Evolutionary conservation across 2,888 invertebrate genomes (phyloP).

Genomic region (Trypoxylon attenuatum): DNA sequence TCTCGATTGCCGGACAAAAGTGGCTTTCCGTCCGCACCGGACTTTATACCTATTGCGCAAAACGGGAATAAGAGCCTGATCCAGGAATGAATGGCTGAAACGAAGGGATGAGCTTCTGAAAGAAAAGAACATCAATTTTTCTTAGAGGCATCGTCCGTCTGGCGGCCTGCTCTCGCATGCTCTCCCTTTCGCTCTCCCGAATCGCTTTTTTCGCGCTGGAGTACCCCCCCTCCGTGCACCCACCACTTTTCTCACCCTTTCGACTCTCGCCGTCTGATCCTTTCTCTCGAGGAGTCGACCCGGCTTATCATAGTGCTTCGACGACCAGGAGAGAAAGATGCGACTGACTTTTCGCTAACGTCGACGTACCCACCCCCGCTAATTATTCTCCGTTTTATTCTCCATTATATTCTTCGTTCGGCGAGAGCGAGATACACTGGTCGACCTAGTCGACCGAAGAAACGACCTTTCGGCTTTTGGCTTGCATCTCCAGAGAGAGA

Average conservation of each 20-base stretch:
- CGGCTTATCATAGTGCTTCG: neutral
- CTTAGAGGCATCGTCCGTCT: slow-evolving; percentile 46
- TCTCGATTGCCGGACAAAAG: slow-evolving; percentile 19
- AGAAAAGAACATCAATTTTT: slow-evolving; percentile 72
- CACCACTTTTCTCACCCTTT: neutral
- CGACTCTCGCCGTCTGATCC: neutral
- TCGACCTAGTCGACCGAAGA: neutral
- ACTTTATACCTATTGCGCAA: slow-evolving; percentile 73
- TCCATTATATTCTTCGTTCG: no score
- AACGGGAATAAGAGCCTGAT: slow-evolving; percentile 75
- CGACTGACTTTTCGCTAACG: no score
- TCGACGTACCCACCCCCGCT: no score
- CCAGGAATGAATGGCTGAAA: slow-evolving; percentile 75
- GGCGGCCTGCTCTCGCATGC: slow-evolving; percentile 1
- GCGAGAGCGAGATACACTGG: neutral
- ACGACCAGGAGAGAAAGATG: no score
- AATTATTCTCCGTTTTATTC: no score
- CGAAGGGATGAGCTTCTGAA: slow-evolving; percentile 74
- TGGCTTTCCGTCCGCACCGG: slow-evolving; percentile 33
- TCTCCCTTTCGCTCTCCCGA: slow-evolving; percentile 18
- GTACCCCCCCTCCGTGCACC: neutral
- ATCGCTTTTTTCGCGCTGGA: neutral
- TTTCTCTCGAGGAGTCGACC: no score
- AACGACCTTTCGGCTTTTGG: neutral
- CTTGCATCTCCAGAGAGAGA: no score